Evolutionary conservation across 2,888 invertebrate species (phyloP).

Genomic region (Eueremaeus valkanovi): DNA sequence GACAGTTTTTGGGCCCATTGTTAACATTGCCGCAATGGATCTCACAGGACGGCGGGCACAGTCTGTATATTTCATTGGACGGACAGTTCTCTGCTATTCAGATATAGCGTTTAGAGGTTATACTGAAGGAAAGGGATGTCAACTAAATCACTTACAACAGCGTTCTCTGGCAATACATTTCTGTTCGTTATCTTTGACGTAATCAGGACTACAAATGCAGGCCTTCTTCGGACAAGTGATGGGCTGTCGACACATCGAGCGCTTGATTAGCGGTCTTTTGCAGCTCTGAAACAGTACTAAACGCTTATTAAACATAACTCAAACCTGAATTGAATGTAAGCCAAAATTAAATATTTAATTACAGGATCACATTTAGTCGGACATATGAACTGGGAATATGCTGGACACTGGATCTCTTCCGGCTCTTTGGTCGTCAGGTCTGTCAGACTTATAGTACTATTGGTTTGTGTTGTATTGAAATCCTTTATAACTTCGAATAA

Average conservation of each 20-base stretch:
- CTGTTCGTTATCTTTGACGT: conserved; percentile 5
- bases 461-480: not conserved
- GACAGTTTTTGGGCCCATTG: not conserved
- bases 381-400: conserved; percentile 14
- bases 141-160: conserved; percentile 12
- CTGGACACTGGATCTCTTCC: not conserved
- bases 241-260: conserved; percentile 25
- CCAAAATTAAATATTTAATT: not conserved
- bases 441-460: not conserved
- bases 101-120: not conserved
- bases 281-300: not conserved
- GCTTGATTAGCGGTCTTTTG: conserved; percentile 20
- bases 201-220: conserved; percentile 26
- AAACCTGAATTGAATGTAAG: not conserved
- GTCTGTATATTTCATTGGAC: conserved; percentile 10
- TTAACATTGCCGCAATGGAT: conserved; percentile 24
- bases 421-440: too few species aligned
- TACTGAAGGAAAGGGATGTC: not conserved
- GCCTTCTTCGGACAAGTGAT: not conserved
- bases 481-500: conserved; percentile 7
- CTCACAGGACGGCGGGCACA: conserved; percentile 19
- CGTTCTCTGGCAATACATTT: conserved; percentile 19
- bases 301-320: not conserved
- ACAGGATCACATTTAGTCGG: conserved; percentile 32
- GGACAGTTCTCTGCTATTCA: conserved; percentile 36